phyloP scores from a whole-genome alignment of 2,113 vertebrate genomes.

The Saiga tatarica region DNA sequence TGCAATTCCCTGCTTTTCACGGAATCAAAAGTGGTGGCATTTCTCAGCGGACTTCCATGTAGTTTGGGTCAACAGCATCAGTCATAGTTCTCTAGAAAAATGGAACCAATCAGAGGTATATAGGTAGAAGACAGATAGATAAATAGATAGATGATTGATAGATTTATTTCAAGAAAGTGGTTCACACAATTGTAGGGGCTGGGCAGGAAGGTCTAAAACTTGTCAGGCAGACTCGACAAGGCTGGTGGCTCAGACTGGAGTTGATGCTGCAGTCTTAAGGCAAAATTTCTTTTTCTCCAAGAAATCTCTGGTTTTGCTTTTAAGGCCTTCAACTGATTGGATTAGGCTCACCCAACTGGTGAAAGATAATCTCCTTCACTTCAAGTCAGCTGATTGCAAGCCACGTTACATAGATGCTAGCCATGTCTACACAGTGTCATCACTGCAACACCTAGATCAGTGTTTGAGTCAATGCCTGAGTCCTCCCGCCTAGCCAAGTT shows the following conservation, averaged over 20 bases:
- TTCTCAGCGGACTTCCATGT: not conserved
- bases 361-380: not conserved
- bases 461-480: not conserved
- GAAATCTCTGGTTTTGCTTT: not conserved
- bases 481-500: not conserved
- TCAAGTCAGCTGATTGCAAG: not conserved
- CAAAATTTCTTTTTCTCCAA: not conserved
- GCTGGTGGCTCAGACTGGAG: not conserved
- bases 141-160: not conserved
- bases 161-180: not conserved
- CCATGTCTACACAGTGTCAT: not conserved
- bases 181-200: not conserved
- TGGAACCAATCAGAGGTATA: not conserved
- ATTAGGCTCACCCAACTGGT: not conserved
- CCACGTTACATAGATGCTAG: too few relatives aligned
- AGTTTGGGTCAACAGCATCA: not conserved
- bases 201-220: not conserved
- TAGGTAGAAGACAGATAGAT: not conserved
- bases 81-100: not conserved
- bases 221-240: not conserved
- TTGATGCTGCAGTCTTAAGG: not conserved
- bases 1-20: not conserved
- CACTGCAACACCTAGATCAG: not conserved
- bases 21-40: not conserved
- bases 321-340: not conserved